Percentiles rank a stretch among this genome's conserved stretches.
Conservation (phyloP, 2,888 invertebrate genomes). For the Eristalinus sepulchralis region DNA sequence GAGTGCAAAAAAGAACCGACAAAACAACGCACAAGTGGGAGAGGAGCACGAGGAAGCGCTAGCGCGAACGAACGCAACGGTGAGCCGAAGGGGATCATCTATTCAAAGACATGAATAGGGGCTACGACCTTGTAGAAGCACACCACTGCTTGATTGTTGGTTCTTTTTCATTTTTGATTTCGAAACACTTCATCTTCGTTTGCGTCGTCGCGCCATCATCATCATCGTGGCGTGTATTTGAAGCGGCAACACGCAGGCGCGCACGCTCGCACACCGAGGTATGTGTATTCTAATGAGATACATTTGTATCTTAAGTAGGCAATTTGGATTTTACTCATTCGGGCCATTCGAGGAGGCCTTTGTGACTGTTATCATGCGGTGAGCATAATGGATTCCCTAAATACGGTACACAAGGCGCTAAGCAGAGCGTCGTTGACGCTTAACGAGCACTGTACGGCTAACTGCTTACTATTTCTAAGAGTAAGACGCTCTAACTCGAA, state of each 20-base stretch:
- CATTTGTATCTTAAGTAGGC: slow-evolving; percentile 50
- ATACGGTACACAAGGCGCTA: neutral
- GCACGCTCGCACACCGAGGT: slow-evolving; percentile 3
- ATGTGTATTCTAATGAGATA: slow-evolving; percentile 50
- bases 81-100: neutral
- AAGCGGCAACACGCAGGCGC: neutral
- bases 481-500: slow-evolving; percentile 5
- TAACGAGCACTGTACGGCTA: neutral
- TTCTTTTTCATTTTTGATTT: slow-evolving; percentile 12
- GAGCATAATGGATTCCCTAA: slow-evolving; percentile 24
- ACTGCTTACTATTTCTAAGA: neutral
- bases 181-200: neutral
- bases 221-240: no score
- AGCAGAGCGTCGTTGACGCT: neutral
- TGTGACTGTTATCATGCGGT: slow-evolving; percentile 30
- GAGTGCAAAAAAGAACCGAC: slow-evolving; percentile 48
- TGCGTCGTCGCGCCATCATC: neutral
- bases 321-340: slow-evolving; percentile 35
- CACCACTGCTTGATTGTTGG: slow-evolving; percentile 35
- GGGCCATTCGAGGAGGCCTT: slow-evolving; percentile 2
- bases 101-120: slow-evolving; percentile 40
- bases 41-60: slow-evolving; percentile 6
- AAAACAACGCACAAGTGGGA: slow-evolving; percentile 11
- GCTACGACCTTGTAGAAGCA: slow-evolving; percentile 63
- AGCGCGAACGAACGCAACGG: neutral